phyloP scores from a whole-genome alignment of 2,888 invertebrate species.

The Microchrysa polita region DNA sequence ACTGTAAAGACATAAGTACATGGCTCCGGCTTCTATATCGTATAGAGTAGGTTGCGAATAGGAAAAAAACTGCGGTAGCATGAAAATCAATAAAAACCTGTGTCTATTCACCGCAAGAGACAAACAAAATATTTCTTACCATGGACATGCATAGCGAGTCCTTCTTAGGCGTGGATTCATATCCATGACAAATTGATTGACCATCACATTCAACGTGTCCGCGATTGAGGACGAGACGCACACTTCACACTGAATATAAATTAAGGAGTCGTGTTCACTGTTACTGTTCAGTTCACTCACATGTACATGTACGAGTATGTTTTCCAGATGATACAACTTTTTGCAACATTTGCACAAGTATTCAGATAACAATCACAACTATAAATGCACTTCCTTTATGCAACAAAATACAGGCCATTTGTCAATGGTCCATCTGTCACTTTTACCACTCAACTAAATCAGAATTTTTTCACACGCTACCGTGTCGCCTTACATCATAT shows the following conservation, averaged over 20 bases:
- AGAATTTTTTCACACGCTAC: neutral
- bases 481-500: conserved; percentile 3
- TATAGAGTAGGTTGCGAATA: neutral
- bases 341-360: too few relatives aligned
- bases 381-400: too few relatives aligned
- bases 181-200: conserved; percentile 10
- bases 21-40: neutral
- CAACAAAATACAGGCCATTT: too few relatives aligned
- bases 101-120: neutral
- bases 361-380: too few relatives aligned
- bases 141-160: neutral
- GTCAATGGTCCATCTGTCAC: neutral
- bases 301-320: too few relatives aligned
- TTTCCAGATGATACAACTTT: too few relatives aligned
- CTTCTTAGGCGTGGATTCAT: neutral
- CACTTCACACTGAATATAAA: too few relatives aligned
- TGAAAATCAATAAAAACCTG: conserved; percentile 23
- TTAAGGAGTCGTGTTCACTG: too few relatives aligned
- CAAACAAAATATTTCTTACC: conserved; percentile 16
- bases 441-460: neutral
- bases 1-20: neutral
- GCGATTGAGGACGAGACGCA: too few relatives aligned
- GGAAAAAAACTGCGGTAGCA: neutral
- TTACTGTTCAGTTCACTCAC: too few relatives aligned
- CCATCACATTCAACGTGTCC: too few relatives aligned